A percentile compares a stretch with the other conserved stretches of the same genome.
phyloP scores from a whole-genome alignment of 2,113 vertebrate genomes.

The Lynx canadensis region DNA sequence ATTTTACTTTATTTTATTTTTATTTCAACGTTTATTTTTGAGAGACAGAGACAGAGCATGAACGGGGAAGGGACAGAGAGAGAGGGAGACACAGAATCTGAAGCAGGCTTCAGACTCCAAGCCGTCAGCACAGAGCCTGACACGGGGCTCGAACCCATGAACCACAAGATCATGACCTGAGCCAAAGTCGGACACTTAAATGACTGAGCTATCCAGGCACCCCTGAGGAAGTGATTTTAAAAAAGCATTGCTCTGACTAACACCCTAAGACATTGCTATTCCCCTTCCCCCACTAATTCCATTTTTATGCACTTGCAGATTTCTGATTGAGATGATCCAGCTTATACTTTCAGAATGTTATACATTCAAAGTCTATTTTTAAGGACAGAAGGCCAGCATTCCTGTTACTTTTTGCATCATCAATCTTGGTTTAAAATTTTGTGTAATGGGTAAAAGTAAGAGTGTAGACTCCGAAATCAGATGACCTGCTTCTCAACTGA shows the following conservation, averaged over 20 bases:
- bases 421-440: not conserved
- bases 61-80: too few species aligned
- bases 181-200: too few species aligned
- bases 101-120: too few species aligned
- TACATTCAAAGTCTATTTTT: conserved; percentile 2
- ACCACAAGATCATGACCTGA: too few species aligned
- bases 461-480: not conserved
- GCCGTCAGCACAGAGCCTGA: too few species aligned
- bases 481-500: not conserved
- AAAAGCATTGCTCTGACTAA: not conserved
- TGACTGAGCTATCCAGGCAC: too few species aligned
- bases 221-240: not conserved
- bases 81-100: too few species aligned
- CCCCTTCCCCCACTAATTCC: not conserved
- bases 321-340: not conserved
- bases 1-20: not conserved
- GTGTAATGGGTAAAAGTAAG: not conserved
- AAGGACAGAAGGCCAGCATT: not conserved
- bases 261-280: not conserved
- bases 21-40: too few species aligned
- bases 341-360: conserved; percentile 6
- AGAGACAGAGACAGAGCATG: too few species aligned
- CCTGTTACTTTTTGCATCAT: not conserved
- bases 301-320: not conserved
- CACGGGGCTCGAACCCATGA: too few species aligned